A percentile compares a stretch with the other conserved stretches of the same genome.
These are phyloP conservation scores for Anableps anableps DNA, from an alignment of 2,797 vertebrate species.

Conservation along the genomic window DNA sequence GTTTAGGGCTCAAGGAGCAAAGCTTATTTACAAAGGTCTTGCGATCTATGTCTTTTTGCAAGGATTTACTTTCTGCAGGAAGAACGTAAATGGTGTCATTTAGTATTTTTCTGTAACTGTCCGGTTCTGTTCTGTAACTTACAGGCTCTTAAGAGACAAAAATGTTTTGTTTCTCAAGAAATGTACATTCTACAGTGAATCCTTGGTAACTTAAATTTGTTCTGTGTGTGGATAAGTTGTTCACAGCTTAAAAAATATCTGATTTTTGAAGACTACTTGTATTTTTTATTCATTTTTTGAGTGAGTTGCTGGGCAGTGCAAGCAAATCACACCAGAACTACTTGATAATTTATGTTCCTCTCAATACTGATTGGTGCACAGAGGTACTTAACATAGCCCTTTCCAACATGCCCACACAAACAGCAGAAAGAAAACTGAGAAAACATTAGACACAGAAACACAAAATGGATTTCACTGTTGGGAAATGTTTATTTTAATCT, in stretches of 20 bases:
- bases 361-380: conserved; percentile 2
- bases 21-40: too few species aligned
- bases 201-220: neutral
- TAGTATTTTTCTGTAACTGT: neutral
- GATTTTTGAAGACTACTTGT: neutral
- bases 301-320: neutral
- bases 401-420: neutral
- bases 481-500: neutral
- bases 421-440: neutral
- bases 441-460: conserved; percentile 3
- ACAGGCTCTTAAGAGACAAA: neutral
- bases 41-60: too few species aligned
- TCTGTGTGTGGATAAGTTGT: neutral
- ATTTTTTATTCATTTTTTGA: neutral
- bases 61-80: neutral
- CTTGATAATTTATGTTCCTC: neutral
- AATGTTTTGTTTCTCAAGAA: neutral
- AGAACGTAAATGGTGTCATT: neutral
- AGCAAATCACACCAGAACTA: neutral
- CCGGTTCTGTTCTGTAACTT: neutral
- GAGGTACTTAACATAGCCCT: neutral
- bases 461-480: neutral
- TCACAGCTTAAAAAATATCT: neutral
- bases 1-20: too few species aligned
- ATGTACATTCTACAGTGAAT: neutral